Base-by-base conservation (phyloP, 92 coral and sea anemone species). In the Parazoanthus atlanticus region DNA sequence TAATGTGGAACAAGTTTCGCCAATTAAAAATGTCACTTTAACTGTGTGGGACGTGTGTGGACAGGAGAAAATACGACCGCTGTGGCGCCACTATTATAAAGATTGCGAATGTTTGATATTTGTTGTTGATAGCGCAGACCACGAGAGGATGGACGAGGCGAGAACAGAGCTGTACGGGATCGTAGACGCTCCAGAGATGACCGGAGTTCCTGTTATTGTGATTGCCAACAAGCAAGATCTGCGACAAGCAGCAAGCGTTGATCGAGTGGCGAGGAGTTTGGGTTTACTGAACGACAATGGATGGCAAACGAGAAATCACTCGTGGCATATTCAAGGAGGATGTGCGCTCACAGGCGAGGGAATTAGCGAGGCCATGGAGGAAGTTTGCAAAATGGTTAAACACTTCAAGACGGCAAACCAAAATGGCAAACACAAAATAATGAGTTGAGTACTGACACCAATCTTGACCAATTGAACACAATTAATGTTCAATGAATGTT, bases 21-120 rank as follows among this genome's bases (percentile, higher is more conserved):
- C 97, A 21, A 73, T 80, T 76, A 93, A 94, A 70, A 92, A 90
- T 41, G 76, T 94, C 1, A 89, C 90, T 0, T 89, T 94, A 31
- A 93, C 95, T 0, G 93, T 93, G 15, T 94, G 94, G 95, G 97
- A 94, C 80, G 93, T 93, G 21, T 95, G 97, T 19, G 97, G 97
- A 41, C 97, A 94, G 31, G 93, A 90, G 47, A 94, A 94, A 52
- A 72, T 94, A 74, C 90, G 97, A 31, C 93, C 94, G 0, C 72
- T 93, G 3, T 93, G 96, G 96, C 86, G 90, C 16, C 97, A 89
- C 70, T 94, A 89, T 78, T 94, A 93, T 56, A 93, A 91, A 41
- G 89, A 90, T 26, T 91, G 92, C 28, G 90, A 94, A 23, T 88
- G 92, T 15, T 46, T 94, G 69, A 88, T 94, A 21, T 94, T 86